Base-by-base conservation (phyloP, 2,797 vertebrate genomes). In the Sebastes reedi region DNA sequence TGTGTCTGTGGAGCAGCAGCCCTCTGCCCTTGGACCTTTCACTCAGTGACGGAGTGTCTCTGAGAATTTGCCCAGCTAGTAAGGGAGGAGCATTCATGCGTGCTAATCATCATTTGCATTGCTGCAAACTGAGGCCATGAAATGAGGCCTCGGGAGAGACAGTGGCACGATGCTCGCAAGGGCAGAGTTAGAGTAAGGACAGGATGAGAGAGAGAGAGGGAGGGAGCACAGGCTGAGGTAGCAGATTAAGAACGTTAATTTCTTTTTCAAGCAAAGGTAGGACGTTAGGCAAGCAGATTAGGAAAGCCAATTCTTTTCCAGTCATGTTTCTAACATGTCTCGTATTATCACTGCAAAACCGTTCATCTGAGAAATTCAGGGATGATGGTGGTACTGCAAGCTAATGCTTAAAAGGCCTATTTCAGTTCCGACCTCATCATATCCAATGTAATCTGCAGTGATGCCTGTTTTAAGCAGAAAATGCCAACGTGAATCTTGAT, bases 91-190 rank as follows among this genome's bases (percentile, higher is more conserved):
- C 90, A 91, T 78, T 89, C 91, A 89, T 84, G 91, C 79, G 74
- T 87, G 77, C 81, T 92, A 94, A 94, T 91, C 89, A 92, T 89
- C 79, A 92, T 93, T 93, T 90, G 89, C 90, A 92, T 83, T 88
- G 75, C 85, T 72, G 83, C 84, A 88, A 91, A 83, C 88, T 79
- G 81, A 84, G 79, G 85, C 86, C 83, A 84, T 68, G n/a, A 83
- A 92, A 88, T 81, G 83, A 89, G 81, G 89, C 88, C 89, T 87
- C 80, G 2, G 75, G 82, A 91, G 88, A 91, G 84, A 87, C 68
- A 67, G 72, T 13, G 6, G 79, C 73, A 68, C 73, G 39, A 67
- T 70, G n/a, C 82, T 87, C 81, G 82, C 83, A 90, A 89, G 88
- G 84, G 70, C 89, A 89, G 77, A 79, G 77, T 1, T 55, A 29